Evolutionary conservation across 2,888 invertebrate genomes (phyloP).

Genomic region (Apotomis betuletana): DNA sequence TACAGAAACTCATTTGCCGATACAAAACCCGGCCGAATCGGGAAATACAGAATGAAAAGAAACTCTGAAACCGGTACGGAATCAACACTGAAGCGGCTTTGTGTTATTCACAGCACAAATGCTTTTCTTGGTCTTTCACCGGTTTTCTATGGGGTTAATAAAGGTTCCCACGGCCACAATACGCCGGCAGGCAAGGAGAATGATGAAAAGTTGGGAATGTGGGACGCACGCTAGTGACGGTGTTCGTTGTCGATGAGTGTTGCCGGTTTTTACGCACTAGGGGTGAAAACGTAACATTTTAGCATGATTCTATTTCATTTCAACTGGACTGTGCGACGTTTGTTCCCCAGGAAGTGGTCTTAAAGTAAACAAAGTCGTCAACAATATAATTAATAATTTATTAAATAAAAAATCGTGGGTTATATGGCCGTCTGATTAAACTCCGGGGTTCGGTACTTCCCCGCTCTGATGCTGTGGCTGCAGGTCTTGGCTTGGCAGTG

Average conservation of each 20-base stretch:
- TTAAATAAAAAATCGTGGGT: too few species aligned
- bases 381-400: too few species aligned
- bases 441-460: too few species aligned
- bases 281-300: too few species aligned
- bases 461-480: too few species aligned
- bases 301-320: too few species aligned
- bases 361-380: too few species aligned
- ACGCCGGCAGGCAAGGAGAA: conserved; percentile 74
- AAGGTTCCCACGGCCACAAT: conserved; percentile 83
- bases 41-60: conserved; percentile 75
- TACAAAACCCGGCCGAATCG: conserved; percentile 76
- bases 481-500: too few species aligned
- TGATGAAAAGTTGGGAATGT: conserved; percentile 82
- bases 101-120: conserved; percentile 64
- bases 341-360: too few species aligned
- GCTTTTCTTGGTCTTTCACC: conserved; percentile 82
- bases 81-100: conserved; percentile 62
- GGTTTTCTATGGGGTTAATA: conserved; percentile 82
- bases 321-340: too few species aligned
- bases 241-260: conserved; percentile 23
- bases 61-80: conserved; percentile 64
- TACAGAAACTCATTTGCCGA: conserved; percentile 79
- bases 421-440: too few species aligned
- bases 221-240: conserved; percentile 76
- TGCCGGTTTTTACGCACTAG: conserved; percentile 23